These are phyloP conservation scores for Carollia perspicillata DNA, from an alignment of 2,113 vertebrate species.

Conservation along the genomic window DNA sequence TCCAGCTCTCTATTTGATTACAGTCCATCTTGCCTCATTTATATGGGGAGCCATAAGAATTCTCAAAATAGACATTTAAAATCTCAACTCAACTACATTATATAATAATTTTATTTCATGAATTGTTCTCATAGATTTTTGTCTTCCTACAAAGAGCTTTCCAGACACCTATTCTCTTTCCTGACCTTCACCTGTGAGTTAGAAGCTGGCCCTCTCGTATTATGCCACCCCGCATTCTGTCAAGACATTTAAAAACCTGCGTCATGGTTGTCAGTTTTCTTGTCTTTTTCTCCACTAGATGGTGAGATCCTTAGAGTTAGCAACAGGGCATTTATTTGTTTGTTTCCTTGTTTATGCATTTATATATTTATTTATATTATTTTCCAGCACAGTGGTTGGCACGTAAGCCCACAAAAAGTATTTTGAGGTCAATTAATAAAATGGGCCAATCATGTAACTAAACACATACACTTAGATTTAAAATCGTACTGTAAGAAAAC, in stretches of 20 bases:
- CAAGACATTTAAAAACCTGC: background rate
- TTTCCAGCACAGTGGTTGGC: background rate
- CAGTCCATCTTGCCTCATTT: background rate
- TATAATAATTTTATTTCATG: background rate
- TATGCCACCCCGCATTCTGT: background rate
- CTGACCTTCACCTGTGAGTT: background rate
- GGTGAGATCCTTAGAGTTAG: background rate
- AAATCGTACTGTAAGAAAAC: background rate
- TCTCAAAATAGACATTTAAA: conserved; percentile 24
- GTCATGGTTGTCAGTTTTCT: background rate
- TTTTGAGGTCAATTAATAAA: background rate
- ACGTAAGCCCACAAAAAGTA: background rate
- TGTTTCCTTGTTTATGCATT: too few relatives aligned
- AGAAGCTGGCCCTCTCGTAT: background rate
- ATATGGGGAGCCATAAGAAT: background rate
- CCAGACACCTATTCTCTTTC: background rate
- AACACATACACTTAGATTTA: background rate
- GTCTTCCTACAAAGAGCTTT: conserved; percentile 19
- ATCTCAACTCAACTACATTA: background rate
- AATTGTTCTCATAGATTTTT: background rate
- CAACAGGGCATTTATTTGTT: background rate
- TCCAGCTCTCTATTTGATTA: conserved; percentile 31
- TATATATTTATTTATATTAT: background rate
- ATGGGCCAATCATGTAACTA: background rate
- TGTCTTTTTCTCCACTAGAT: background rate